These are phyloP conservation scores for Scortum barcoo DNA, from an alignment of 2,113 vertebrate genomes.

Conservation along the genomic window DNA sequence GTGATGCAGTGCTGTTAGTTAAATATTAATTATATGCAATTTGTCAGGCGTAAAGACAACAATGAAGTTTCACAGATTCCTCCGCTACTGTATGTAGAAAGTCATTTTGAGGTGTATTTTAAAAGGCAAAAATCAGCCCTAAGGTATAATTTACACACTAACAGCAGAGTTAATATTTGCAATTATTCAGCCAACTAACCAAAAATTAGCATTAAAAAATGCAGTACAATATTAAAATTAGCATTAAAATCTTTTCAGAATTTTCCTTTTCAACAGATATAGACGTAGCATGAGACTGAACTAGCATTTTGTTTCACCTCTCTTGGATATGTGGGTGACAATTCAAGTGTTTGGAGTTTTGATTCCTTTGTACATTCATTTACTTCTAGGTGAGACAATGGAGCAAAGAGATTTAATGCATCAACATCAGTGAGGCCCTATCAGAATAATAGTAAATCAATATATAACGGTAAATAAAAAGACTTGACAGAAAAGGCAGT, in stretches of 20 bases:
- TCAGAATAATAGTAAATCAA: not conserved
- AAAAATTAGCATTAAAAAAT: not conserved
- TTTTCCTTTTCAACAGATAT: not conserved
- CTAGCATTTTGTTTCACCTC: not conserved
- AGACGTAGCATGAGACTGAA: not conserved
- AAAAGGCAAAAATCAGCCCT: not conserved
- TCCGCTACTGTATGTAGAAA: not conserved
- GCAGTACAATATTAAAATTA: not conserved
- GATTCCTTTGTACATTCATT: not conserved
- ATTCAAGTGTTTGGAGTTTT: not conserved
- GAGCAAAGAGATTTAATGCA: not conserved
- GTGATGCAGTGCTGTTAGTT: not conserved
- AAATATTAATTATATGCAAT: not conserved
- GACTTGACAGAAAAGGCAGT: conserved; percentile 4
- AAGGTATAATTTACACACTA: not conserved
- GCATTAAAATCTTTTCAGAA: not conserved
- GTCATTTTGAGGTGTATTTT: not conserved
- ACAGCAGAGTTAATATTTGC: not conserved
- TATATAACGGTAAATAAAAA: too few relatives aligned
- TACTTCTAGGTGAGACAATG: not conserved
- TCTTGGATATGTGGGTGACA: too few relatives aligned
- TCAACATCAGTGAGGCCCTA: not conserved
- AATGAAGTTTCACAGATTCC: not conserved
- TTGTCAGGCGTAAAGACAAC: too few relatives aligned
- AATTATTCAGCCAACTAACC: not conserved